Percentiles rank a stretch among this genome's conserved stretches.
These are phyloP conservation scores for Aphodius granarius DNA, from an alignment of 2,888 invertebrate species.

Conservation along the genomic window DNA sequence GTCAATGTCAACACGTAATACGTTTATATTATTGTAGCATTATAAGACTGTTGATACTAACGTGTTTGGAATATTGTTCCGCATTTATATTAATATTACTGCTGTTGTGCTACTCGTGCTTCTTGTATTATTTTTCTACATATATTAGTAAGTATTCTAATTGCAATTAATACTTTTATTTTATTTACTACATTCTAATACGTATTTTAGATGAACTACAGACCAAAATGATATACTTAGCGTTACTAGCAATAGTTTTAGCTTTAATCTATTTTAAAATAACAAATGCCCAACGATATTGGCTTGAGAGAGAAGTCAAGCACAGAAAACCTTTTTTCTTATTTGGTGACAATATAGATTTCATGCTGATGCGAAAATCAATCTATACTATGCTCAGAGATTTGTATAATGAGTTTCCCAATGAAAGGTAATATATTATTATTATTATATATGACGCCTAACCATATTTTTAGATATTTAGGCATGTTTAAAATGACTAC, in stretches of 20 bases:
- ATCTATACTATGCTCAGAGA: not conserved
- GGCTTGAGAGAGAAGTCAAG: conserved; percentile 18
- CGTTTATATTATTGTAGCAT: too few species aligned
- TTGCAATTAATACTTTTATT: too few species aligned
- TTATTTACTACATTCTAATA: too few species aligned
- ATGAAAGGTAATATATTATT: not conserved
- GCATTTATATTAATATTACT: too few species aligned
- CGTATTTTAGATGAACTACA: too few species aligned
- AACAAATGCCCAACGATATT: not conserved
- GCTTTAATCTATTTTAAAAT: not conserved
- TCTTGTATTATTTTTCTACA: too few species aligned
- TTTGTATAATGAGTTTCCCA: not conserved
- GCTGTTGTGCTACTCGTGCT: too few species aligned
- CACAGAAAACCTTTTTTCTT: not conserved
- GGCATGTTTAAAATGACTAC: conserved; percentile 23
- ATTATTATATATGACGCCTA: not conserved
- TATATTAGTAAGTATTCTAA: too few species aligned
- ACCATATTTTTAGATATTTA: conserved; percentile 25
- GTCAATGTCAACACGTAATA: too few species aligned
- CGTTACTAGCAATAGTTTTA: not conserved
- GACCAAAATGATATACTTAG: not conserved
- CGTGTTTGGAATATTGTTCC: too few species aligned
- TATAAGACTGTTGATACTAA: too few species aligned
- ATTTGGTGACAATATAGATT: not conserved
- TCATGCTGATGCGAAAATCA: not conserved